phyloP scores from a whole-genome alignment of 2,888 invertebrate genomes.

The Gymnocheta viridis region DNA sequence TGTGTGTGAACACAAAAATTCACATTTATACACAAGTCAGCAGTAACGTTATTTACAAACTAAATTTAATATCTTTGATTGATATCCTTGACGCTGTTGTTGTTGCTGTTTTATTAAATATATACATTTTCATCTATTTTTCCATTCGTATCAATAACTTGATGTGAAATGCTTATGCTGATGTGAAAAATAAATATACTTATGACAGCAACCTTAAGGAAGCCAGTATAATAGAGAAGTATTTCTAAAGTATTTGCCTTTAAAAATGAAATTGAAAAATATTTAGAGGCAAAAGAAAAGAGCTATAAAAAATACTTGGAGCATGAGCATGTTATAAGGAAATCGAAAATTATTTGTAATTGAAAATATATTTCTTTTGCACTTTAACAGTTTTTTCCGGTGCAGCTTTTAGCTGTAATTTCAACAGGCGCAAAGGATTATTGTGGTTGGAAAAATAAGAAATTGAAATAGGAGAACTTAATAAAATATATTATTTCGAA shows the following conservation, averaged over 20 bases:
- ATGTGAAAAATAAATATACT: constrained; percentile 20
- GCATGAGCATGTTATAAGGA: constrained; percentile 6
- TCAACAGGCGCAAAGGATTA: neutral
- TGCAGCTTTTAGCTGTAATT: neutral
- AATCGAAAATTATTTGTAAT: constrained; percentile 40
- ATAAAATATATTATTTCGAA: neutral
- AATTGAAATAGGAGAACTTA: neutral
- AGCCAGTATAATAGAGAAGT: neutral
- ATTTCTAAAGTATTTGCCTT: neutral
- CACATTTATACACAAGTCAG: neutral
- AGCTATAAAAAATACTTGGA: neutral
- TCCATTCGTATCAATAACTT: constrained; percentile 14
- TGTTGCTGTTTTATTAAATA: neutral
- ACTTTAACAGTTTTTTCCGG: neutral
- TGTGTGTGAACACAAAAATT: neutral
- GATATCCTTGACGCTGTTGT: constrained; percentile 43
- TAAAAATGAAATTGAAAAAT: constrained; percentile 6
- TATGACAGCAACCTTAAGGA: neutral
- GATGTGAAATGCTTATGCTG: neutral
- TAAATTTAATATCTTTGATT: constrained; percentile 60
- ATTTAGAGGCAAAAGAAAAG: neutral
- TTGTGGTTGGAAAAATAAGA: neutral
- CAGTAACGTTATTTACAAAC: constrained; percentile 18
- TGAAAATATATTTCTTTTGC: constrained; percentile 6
- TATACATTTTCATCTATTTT: neutral